Base-by-base conservation (phyloP, 2,113 vertebrate genomes). In the Lanius ludovicianus region DNA sequence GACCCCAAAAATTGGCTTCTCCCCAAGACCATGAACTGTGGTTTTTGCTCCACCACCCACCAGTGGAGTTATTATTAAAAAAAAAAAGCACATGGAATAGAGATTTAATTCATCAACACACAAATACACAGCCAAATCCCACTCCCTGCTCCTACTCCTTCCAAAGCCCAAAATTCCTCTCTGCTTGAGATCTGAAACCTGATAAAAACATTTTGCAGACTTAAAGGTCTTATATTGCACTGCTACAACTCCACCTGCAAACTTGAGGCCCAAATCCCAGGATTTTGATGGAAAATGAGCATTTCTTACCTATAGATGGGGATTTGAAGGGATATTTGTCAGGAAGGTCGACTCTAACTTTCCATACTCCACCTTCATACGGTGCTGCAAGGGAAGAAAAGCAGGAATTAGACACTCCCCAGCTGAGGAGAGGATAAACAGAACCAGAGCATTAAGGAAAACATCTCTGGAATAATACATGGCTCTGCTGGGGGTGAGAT, bases 271-370 rank as follows among this genome's bases (percentile, higher is more conserved):
- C 21, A 15, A 15, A 33, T 0, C 9, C 0, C 7, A 18, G 6
- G 5, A 33, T 35, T 67, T 28, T 1, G 31, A 6, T 11, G 49
- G 39, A 39, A 73, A 50, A 22, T 1, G 57, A 33, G 31, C 0
- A 6, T 53, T 59, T 44, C 16, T 97, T 98, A 99, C 99, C 99
- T 99, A 99, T 99, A 96, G 99, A 99, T 20, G 99, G 99, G 79
- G 99, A 99, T 98, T 99, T 99, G 98, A 99, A 99, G 87, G 99
- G 99, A 94, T 99, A 99, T 99, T 99, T 99, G 97, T 99, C 99
- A 59, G 99, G 99, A 97, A 99, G 99, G 98, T 99, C 99, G 98
- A 99, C 99, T 98, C 99, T 98, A 96, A 99, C 99, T 98, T 99
- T 99, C 99, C 99, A 99, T 30, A 99, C 99, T 55, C 99, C 99